Evolutionary conservation across 2,113 vertebrate species (phyloP).

Genomic region (Herpetotheres cachinnans): DNA sequence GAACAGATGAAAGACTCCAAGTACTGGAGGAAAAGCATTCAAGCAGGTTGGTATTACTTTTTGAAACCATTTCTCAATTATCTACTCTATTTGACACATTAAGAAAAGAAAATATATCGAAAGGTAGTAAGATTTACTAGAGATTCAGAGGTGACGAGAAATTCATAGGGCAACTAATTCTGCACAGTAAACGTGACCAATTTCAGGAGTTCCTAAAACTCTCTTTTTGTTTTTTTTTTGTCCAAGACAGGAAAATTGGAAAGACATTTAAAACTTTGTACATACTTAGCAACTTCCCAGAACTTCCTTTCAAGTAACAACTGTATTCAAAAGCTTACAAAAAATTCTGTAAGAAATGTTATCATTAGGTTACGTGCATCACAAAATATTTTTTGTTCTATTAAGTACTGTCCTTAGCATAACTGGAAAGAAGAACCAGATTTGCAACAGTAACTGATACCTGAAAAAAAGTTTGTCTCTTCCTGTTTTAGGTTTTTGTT

Average conservation of each 20-base stretch:
- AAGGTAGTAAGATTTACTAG: not conserved
- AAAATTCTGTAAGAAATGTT: not conserved
- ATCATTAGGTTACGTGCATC: not conserved
- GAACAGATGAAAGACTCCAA: not conserved
- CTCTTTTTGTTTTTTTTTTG: not conserved
- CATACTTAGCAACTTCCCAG: not conserved
- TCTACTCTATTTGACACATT: not conserved
- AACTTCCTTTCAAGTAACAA: not conserved
- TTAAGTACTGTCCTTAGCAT: not conserved
- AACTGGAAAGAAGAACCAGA: not conserved
- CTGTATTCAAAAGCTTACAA: not conserved
- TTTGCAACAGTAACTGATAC: not conserved
- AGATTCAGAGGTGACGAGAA: not conserved
- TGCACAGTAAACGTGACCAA: not conserved
- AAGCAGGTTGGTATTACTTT: not conserved
- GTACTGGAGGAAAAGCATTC: not conserved
- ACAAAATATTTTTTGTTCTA: not conserved
- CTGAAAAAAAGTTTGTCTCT: not conserved
- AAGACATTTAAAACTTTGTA: not conserved
- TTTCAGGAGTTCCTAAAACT: not conserved
- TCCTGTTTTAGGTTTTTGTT: not conserved
- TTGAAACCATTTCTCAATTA: not conserved
- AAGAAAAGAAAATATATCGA: not conserved
- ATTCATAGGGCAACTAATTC: not conserved
- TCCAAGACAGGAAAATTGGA: not conserved